Conservation (phyloP, 1,140 invertebrate genomes). For the Drosophila arizonae region DNA sequence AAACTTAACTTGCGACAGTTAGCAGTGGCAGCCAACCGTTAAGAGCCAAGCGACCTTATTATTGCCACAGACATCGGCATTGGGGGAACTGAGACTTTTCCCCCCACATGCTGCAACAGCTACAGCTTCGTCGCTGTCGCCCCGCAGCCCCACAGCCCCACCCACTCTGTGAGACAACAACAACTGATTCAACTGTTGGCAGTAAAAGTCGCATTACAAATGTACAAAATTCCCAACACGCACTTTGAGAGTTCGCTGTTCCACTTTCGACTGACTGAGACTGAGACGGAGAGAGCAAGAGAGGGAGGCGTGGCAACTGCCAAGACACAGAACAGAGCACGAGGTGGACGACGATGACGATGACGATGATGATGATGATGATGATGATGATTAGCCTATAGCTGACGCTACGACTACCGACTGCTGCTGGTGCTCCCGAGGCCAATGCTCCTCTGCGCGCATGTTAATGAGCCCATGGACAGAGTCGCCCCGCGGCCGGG, state of each 20-base stretch:
- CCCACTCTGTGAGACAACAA: neutral
- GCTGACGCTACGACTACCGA: neutral
- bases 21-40: slow-evolving; percentile 33
- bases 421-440: slow-evolving; percentile 22
- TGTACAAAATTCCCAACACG: slow-evolving; percentile 34
- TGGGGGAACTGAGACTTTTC: slow-evolving; percentile 5
- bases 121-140: neutral
- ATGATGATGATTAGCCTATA: neutral
- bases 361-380: neutral
- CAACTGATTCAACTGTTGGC: neutral
- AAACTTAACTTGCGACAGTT: slow-evolving; percentile 32
- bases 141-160: neutral
- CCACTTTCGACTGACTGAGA: slow-evolving; percentile 38
- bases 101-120: slow-evolving; percentile 3
- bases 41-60: slow-evolving; percentile 39
- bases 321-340: slow-evolving; percentile 27
- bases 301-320: slow-evolving; percentile 28
- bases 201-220: slow-evolving; percentile 34
- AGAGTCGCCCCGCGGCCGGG: neutral
- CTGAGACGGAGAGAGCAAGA: neutral
- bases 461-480: slow-evolving; percentile 60
- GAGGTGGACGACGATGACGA: neutral
- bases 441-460: slow-evolving; percentile 61
- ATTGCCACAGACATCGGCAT: slow-evolving; percentile 13
- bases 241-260: slow-evolving; percentile 47